Evolutionary conservation across 23 tunicate genomes (phyloP).

Genomic region (Phallusia fumigata): DNA sequence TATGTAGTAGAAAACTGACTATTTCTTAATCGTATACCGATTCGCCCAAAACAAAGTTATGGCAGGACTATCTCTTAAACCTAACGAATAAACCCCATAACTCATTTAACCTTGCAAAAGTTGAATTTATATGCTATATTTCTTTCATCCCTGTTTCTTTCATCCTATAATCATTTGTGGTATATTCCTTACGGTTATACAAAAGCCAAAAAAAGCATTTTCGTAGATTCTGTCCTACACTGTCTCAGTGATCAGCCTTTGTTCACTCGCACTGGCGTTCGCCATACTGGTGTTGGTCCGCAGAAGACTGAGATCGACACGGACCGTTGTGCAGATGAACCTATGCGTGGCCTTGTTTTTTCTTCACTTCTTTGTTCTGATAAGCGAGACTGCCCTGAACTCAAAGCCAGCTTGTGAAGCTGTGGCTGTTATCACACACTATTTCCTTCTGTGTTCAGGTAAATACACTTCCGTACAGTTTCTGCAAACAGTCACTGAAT

Average conservation of each 20-base stretch:
- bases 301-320: not conserved
- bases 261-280: slow-evolving; percentile 3
- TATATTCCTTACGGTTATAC: too few relatives aligned
- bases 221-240: slow-evolving; percentile 13
- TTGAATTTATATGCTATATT: too few relatives aligned
- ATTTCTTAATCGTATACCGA: too few relatives aligned
- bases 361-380: not conserved
- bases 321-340: slow-evolving; percentile 30
- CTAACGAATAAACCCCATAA: too few relatives aligned
- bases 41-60: too few relatives aligned
- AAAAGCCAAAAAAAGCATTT: not conserved
- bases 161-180: too few relatives aligned
- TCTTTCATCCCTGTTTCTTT: too few relatives aligned
- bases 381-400: not conserved
- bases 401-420: not conserved
- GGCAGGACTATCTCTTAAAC: too few relatives aligned
- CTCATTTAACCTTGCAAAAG: too few relatives aligned
- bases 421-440: not conserved
- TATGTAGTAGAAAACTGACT: too few relatives aligned
- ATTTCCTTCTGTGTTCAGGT: not conserved
- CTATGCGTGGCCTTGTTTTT: slow-evolving; percentile 10
- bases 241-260: not conserved
- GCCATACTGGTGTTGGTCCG: slow-evolving; percentile 9
- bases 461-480: too few relatives aligned
- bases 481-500: too few relatives aligned